Base-by-base conservation (phyloP, 2,888 invertebrate species). In the Baronia brevicornis region DNA sequence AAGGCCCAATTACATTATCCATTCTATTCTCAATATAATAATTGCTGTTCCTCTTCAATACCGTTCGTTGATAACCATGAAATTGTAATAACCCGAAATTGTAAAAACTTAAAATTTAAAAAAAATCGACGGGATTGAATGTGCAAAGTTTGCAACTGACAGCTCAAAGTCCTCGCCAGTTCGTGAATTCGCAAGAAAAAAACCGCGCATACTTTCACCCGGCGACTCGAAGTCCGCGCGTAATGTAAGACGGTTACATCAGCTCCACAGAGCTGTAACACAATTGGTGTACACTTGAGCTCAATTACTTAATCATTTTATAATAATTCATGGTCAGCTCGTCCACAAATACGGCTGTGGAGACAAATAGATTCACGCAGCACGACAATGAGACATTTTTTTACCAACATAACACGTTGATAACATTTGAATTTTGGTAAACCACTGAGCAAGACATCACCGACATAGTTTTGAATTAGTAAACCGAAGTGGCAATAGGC, bases 261-360 rank as follows among this genome's bases (percentile, higher is more conserved):
- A 68, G 43, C 41, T 25, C 45, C 33, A 45, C 26, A 33, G 22
- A 11, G 28, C 28, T 36, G 48, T 41, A 46, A 59, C 54, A 54
- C 54, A 54, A 54, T 55, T 53, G 42, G 44, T 52, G 47, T 50
- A 52, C 56, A 57, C 55, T 56, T 56, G 56, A 44, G 48, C 52
- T 53, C 55, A 56, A 65, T 72, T 66, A 69, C 67, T 69, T 62
- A 67, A 73, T 69, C 60, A 54, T 63, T 65, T 64, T 63, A 60
- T 66, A 64, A 67, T 61, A 54, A 54, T 60, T 51, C 55, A 49
- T 58, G 69, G 71, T 65, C 69, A 47, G 45, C 37, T 43, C 40
- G 38, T 42, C 40, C 39, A 41, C 26, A 29, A 27, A 14, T 15
- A 22, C 17, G 21, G 13, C 18, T 22, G 29, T 30, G 30, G 27